Conservation (phyloP, 2,113 vertebrate genomes). For the Orthonyx spaldingii region DNA sequence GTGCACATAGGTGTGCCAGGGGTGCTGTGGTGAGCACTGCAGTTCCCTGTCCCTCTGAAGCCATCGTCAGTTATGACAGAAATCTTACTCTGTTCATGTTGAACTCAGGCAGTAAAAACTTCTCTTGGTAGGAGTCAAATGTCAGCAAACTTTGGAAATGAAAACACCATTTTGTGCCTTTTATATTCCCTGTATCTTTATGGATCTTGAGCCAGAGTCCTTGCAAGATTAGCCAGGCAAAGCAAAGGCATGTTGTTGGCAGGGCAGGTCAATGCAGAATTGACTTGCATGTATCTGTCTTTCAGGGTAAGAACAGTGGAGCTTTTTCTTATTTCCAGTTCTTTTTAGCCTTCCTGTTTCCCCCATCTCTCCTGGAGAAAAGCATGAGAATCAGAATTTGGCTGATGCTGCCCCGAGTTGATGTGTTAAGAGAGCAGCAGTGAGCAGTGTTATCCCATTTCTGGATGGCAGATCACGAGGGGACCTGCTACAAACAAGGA, state of each 20-base stretch:
- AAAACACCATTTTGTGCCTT: neutral
- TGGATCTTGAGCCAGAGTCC: neutral
- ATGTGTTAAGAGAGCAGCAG: neutral
- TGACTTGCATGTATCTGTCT: neutral
- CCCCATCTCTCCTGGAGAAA: neutral
- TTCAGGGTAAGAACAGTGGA: neutral
- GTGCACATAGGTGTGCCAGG: neutral
- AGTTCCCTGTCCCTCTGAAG: neutral
- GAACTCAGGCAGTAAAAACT: neutral
- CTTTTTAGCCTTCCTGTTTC: neutral
- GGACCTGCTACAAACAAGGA: neutral
- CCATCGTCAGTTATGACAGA: neutral
- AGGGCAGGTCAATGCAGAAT: neutral
- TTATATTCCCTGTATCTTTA: neutral
- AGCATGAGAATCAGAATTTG: too few species aligned
- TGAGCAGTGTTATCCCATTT: neutral
- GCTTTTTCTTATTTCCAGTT: neutral
- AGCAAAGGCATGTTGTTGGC: neutral
- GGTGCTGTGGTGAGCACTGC: neutral
- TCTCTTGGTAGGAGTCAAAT: neutral
- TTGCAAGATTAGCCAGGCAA: neutral
- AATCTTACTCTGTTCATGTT: neutral
- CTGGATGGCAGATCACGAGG: neutral
- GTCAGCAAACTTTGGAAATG: neutral
- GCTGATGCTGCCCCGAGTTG: neutral